Base-by-base conservation (phyloP, 2,888 invertebrate genomes). In the Malthinus seriepunctatus region DNA sequence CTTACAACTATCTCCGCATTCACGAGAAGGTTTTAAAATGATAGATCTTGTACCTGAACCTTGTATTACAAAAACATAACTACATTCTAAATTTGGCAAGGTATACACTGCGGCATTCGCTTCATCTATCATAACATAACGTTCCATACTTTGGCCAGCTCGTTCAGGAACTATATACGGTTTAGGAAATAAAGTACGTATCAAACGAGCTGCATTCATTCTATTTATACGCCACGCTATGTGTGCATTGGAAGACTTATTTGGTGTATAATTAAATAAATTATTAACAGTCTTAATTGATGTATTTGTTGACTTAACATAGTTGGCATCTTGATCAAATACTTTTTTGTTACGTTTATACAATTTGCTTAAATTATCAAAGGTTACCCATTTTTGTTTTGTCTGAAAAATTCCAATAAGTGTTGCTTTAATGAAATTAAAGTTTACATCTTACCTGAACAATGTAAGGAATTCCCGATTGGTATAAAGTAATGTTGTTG, bases 11-110 rank as follows among this genome's bases (percentile, higher is more conserved):
- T 84, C 79, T 64, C 80, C 81, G 72, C 94, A 95, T 75, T 91
- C 90, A 56, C 84, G 83, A 35, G 91, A 88, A n/a, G 94, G 93
- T 63, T 85, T 81, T 56, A 95, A 76, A 54, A 88, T 82, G 62
- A 94, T 83, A 51, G 86, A 83, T 69, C 93, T 83, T 51, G 84
- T 83, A 8, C 94, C 94, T 72, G 84, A 84, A 8, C 88, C 85
- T 73, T 89, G 89, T 63, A 88, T 82, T 9, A 93, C 73, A 77
- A 91, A 88, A 50, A 92, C 87, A 76, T 88, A 90, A 67, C 88
- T 88, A 73, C 93, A 93, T 76, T 93, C 93, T 8, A 91, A 88
- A 69, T 89, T 87, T 8, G 93, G 93, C 76, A 93, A 77, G 60
- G 79, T 75, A 72, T 91, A 92, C 23, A 82, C 78, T 15, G 81